phyloP scores from a whole-genome alignment of 2,888 invertebrate species.

The Electrophaes corylata region DNA sequence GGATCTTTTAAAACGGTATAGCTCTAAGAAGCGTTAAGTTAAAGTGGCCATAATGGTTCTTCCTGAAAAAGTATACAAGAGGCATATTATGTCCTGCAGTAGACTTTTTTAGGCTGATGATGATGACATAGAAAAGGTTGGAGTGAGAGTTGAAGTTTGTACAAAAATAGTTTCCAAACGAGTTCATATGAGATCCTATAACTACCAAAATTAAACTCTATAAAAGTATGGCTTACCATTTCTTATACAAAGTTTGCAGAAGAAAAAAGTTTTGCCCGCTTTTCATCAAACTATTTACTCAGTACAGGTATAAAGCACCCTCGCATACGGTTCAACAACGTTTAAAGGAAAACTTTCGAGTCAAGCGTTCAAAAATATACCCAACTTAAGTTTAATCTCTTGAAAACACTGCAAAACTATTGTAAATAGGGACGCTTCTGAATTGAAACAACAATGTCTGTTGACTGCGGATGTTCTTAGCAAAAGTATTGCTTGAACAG shows the following conservation, averaged over 20 bases:
- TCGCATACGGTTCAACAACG: conserved; percentile 20
- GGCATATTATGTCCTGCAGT: too few relatives aligned
- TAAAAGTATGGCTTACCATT: too few relatives aligned
- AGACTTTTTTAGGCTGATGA: too few relatives aligned
- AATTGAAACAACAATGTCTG: conserved; percentile 55
- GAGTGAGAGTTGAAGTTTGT: too few relatives aligned
- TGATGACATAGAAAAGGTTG: too few relatives aligned
- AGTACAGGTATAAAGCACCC: conserved; percentile 17
- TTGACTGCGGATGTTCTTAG: conserved; percentile 28
- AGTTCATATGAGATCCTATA: too few relatives aligned
- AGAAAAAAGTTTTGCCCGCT: not conserved
- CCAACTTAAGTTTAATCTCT: conserved; percentile 78
- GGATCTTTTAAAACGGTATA: too few relatives aligned
- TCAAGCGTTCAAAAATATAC: conserved; percentile 77
- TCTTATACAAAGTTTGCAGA: not conserved
- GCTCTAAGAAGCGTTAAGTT: too few relatives aligned
- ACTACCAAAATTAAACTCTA: too few relatives aligned
- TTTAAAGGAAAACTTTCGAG: conserved; percentile 54
- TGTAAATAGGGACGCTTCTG: conserved; percentile 63
- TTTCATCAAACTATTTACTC: conserved; percentile 13
- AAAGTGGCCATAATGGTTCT: too few relatives aligned
- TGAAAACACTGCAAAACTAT: conserved; percentile 71
- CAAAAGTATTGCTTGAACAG: conserved; percentile 24
- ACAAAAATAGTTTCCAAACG: too few relatives aligned
- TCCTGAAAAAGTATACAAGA: too few relatives aligned